Conservation (phyloP, 2,113 vertebrate genomes). For the Oncorhynchus keta region DNA sequence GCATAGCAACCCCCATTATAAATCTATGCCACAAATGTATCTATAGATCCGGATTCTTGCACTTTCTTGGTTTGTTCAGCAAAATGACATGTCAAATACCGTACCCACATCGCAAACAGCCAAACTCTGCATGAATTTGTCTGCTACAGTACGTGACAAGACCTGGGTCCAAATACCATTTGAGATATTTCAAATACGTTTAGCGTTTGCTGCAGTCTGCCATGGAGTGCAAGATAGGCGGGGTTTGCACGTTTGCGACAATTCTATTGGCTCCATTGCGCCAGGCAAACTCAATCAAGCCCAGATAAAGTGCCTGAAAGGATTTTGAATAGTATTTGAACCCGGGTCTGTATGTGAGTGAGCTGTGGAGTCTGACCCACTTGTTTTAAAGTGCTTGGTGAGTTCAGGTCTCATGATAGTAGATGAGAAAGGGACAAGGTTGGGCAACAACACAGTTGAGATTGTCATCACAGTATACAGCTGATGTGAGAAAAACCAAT, state of each 20-base stretch:
- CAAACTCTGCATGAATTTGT: neutral
- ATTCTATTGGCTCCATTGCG: too few relatives aligned
- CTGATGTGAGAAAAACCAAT: constrained; percentile 61
- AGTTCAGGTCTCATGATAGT: constrained; percentile 69
- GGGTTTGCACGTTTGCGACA: too few relatives aligned
- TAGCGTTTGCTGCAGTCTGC: too few relatives aligned
- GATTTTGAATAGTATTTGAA: too few relatives aligned
- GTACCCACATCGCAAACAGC: neutral
- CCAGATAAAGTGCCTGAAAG: too few relatives aligned
- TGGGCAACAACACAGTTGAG: constrained; percentile 69
- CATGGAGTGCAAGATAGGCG: too few relatives aligned
- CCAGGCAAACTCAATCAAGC: too few relatives aligned
- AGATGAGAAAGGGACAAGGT: constrained; percentile 64
- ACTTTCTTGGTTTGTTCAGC: constrained; percentile 45
- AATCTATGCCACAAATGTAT: neutral
- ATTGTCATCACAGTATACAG: constrained; percentile 78
- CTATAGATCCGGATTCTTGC: neutral
- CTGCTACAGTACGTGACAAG: too few relatives aligned
- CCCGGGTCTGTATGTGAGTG: constrained; percentile 12
- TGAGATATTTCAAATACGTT: neutral
- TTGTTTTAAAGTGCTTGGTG: constrained; percentile 77
- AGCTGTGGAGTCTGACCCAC: constrained; percentile 60
- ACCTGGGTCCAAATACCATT: neutral
- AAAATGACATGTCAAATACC: neutral
- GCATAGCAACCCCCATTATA: constrained; percentile 30